Evolutionary conservation across 2,888 invertebrate genomes (phyloP).

Genomic region (Cetonia aurata): DNA sequence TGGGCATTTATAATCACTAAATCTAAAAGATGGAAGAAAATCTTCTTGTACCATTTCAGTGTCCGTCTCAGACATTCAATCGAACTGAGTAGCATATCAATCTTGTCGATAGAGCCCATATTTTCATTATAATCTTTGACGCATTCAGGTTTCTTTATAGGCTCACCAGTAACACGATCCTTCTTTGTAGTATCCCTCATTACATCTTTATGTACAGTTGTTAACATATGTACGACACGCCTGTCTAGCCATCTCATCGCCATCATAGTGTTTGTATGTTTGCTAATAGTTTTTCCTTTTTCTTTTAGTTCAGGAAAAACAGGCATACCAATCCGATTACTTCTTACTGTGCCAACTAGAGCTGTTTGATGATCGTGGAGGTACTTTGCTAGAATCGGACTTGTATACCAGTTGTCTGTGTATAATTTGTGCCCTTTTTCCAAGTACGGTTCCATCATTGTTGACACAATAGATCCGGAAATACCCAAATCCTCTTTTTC

Average conservation of each 20-base stretch:
- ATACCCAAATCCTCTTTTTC: neutral
- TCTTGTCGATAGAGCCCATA: constrained; percentile 57
- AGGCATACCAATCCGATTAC: constrained; percentile 2
- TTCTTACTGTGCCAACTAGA: neutral
- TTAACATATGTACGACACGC: neutral
- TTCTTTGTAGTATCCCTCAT: constrained; percentile 32
- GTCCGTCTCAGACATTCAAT: constrained; percentile 56
- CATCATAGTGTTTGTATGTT: neutral
- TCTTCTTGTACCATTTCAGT: constrained; percentile 58
- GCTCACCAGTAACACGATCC: constrained; percentile 15
- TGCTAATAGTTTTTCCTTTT: neutral
- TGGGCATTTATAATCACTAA: constrained; percentile 42
- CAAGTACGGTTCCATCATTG: neutral
- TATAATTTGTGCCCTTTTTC: neutral
- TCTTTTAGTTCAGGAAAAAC: neutral
- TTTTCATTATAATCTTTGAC: constrained; percentile 56
- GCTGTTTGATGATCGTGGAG: constrained; percentile 8
- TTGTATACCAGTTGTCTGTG: constrained; percentile 32
- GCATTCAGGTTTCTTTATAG: constrained; percentile 49
- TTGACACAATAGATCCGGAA: neutral
- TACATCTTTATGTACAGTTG: neutral
- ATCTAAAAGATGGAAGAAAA: constrained; percentile 58
- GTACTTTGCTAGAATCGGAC: constrained; percentile 21
- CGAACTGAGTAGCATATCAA: constrained; percentile 57
- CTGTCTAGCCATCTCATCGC: neutral